Evolutionary conservation across 2,888 invertebrate species (phyloP).

Genomic region (Stenolophus ochropezus): DNA sequence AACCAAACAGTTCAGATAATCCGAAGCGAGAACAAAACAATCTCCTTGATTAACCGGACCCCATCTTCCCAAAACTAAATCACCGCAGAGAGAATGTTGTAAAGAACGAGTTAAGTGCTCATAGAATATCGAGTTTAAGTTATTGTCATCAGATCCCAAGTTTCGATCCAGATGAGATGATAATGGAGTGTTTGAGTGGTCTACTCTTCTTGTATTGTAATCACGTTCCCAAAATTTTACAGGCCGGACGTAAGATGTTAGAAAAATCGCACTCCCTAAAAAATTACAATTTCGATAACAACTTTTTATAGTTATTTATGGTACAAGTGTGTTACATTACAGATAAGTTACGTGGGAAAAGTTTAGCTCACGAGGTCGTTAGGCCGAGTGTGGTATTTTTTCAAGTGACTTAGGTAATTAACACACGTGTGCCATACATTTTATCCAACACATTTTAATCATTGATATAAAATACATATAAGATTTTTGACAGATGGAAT

Average conservation of each 20-base stretch:
- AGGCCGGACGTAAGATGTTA: constrained; percentile 98
- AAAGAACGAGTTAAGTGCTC: constrained; percentile 97
- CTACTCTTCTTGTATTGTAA: constrained; percentile 97
- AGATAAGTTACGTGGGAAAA: too few species aligned
- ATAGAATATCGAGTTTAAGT: constrained; percentile 99
- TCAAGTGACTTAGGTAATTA: too few species aligned
- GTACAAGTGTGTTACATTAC: too few species aligned
- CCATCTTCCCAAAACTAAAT: constrained; percentile 94
- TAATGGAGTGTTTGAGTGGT: constrained; percentile 96
- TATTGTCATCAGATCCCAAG: constrained; percentile 95
- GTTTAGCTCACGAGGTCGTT: too few species aligned
- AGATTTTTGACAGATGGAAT: too few species aligned
- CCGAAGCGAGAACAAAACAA: constrained; percentile 97
- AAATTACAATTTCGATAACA: too few species aligned
- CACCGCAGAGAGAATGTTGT: constrained; percentile 96
- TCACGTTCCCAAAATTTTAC: constrained; percentile 99
- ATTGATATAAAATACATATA: too few species aligned
- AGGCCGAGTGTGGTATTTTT: too few species aligned
- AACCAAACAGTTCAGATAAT: constrained; percentile 97
- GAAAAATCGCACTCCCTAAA: constrained; percentile 98
- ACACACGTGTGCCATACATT: too few species aligned
- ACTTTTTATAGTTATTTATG: too few species aligned
- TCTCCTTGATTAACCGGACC: constrained; percentile 97
- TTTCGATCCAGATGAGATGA: constrained; percentile 96
- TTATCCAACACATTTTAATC: too few species aligned